phyloP scores from a whole-genome alignment of 2,797 vertebrate genomes.

The Tinamus major region DNA sequence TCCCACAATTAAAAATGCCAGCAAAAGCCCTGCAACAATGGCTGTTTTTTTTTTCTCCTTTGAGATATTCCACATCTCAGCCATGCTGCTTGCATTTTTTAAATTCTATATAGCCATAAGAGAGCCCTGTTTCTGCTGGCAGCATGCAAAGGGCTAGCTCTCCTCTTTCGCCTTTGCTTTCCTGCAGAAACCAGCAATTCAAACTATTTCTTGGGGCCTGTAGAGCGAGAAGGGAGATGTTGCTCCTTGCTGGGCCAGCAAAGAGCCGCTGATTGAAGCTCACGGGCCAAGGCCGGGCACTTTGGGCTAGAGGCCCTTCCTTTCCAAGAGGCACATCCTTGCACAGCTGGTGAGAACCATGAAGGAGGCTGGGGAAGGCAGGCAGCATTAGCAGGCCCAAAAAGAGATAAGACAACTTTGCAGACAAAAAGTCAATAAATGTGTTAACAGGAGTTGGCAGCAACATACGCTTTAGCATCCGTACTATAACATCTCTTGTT shows the following conservation, averaged over 20 bases:
- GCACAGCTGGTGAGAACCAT: neutral
- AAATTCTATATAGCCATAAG: neutral
- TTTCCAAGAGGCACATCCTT: neutral
- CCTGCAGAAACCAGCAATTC: neutral
- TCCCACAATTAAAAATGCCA: constrained; percentile 44
- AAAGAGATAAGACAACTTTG: neutral
- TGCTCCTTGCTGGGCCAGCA: neutral
- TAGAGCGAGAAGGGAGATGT: neutral
- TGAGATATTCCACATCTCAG: constrained; percentile 24
- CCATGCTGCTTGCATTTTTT: neutral
- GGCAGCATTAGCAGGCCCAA: neutral
- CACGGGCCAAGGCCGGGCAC: neutral
- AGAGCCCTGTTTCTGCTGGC: neutral
- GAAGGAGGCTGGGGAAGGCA: neutral
- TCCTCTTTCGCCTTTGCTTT: neutral
- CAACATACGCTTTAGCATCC: neutral
- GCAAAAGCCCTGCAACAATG: constrained; percentile 29
- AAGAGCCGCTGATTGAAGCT: neutral
- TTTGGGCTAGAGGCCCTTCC: neutral
- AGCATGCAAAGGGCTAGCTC: neutral
- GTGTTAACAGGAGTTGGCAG: neutral
- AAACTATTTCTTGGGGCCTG: neutral
- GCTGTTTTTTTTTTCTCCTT: neutral
- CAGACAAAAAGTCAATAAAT: neutral
- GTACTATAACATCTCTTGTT: neutral